Percentiles rank a stretch among this genome's conserved stretches.
phyloP scores from a whole-genome alignment of 2,113 vertebrate genomes.

The Nicator chloris region DNA sequence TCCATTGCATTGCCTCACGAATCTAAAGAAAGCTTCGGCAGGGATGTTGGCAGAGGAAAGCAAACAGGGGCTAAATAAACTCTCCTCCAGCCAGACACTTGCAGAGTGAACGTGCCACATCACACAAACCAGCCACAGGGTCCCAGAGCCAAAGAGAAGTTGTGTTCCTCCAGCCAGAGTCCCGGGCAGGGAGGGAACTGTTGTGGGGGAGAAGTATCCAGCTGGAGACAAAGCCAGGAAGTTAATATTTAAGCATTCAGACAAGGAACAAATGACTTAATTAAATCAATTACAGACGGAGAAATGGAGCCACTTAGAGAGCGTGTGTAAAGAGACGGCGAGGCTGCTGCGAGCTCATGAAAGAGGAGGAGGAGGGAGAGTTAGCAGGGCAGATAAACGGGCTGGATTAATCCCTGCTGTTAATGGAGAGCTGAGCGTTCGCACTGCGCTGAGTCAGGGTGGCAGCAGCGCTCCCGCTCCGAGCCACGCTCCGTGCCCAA shows the following conservation, averaged over 20 bases:
- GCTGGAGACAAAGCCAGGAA: constrained; percentile 62
- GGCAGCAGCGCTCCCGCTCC: neutral
- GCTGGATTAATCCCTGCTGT: constrained; percentile 1
- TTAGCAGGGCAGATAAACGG: constrained; percentile 40
- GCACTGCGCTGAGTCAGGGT: neutral
- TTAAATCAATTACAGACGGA: constrained; percentile 64
- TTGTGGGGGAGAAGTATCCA: neutral
- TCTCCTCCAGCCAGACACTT: neutral
- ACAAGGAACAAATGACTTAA: constrained; percentile 67
- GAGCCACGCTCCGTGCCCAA: neutral
- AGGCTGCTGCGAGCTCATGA: neutral
- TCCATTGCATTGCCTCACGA: neutral
- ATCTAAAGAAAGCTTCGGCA: neutral
- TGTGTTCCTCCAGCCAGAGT: neutral
- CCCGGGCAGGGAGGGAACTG: neutral
- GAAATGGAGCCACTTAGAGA: constrained; percentile 49
- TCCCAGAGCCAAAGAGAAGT: constrained; percentile 3
- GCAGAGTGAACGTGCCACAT: neutral
- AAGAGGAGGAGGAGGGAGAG: constrained; percentile 26
- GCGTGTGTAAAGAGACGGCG: neutral
- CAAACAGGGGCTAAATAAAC: constrained; percentile 12
- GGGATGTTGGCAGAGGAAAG: constrained; percentile 2
- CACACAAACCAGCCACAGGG: neutral
- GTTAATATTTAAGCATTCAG: constrained; percentile 65
- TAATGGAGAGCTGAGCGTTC: constrained; percentile 22